phyloP scores from a whole-genome alignment of 2,888 invertebrate genomes.

The Drosophila ochracea region DNA sequence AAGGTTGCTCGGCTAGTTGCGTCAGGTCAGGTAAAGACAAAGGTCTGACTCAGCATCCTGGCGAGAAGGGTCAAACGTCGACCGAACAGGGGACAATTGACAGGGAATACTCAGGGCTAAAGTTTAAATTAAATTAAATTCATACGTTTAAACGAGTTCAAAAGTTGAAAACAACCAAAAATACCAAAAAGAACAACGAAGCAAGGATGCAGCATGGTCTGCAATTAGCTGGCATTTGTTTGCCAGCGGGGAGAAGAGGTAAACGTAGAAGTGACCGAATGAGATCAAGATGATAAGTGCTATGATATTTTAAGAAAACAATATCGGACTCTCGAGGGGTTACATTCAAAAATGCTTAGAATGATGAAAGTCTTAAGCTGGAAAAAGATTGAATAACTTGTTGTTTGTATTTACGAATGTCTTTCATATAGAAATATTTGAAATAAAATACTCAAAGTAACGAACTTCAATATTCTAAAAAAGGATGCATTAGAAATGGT shows the following conservation, averaged over 20 bases:
- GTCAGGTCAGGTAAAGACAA: slow-evolving; percentile 71
- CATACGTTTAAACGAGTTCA: slow-evolving; percentile 66
- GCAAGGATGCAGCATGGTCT: slow-evolving; percentile 34
- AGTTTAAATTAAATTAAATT: slow-evolving; percentile 79
- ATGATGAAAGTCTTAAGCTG: background rate
- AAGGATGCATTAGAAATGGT: background rate
- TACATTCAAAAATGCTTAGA: background rate
- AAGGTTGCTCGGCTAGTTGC: slow-evolving; percentile 25
- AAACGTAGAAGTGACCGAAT: slow-evolving; percentile 22
- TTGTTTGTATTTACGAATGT: background rate
- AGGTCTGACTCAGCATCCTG: slow-evolving; percentile 41
- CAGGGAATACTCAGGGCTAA: slow-evolving; percentile 60
- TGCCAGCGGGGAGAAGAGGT: background rate
- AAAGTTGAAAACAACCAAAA: slow-evolving; percentile 57
- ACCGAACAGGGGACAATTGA: slow-evolving; percentile 50
- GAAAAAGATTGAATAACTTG: background rate
- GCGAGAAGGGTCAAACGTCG: slow-evolving; percentile 67
- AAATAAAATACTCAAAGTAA: background rate
- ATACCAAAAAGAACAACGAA: slow-evolving; percentile 44
- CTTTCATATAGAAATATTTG: background rate
- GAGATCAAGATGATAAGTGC: slow-evolving; percentile 17
- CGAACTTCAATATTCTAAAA: background rate
- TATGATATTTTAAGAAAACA: slow-evolving; percentile 10
- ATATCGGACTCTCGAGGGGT: background rate
- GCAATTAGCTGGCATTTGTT: slow-evolving; percentile 60